phyloP scores from a whole-genome alignment of 2,888 invertebrate species.

The Nomada ruficornis region DNA sequence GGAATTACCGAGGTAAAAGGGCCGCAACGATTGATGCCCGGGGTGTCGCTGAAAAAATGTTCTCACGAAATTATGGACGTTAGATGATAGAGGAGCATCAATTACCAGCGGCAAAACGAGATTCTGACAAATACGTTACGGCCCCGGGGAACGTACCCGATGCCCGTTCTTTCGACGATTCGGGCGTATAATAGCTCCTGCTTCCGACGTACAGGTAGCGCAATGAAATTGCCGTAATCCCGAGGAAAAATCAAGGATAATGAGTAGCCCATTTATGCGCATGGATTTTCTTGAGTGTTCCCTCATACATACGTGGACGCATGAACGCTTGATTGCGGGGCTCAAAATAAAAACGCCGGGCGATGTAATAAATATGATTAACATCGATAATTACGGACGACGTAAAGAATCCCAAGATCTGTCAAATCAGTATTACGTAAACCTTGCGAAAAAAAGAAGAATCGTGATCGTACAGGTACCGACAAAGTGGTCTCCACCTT shows the following conservation, averaged over 20 bases:
- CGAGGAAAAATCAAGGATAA: background rate
- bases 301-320: background rate
- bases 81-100: conserved; percentile 26
- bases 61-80: conserved; percentile 29
- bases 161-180: background rate
- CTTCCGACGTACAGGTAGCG: background rate
- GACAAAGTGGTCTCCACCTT: conserved; percentile 38
- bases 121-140: conserved; percentile 28
- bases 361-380: background rate
- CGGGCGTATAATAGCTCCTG: background rate
- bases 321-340: background rate
- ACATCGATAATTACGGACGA: background rate
- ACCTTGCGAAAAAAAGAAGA: background rate
- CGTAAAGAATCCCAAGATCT: conserved; percentile 11
- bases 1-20: conserved; percentile 17
- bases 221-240: background rate
- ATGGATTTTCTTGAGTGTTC: background rate
- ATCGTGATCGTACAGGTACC: conserved; percentile 6
- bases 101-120: conserved; percentile 13
- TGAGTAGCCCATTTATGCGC: background rate
- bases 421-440: conserved; percentile 10
- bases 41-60: conserved; percentile 17
- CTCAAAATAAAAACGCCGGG: background rate
- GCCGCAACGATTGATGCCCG: conserved; percentile 9
- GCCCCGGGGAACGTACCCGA: conserved; percentile 28